Percentiles rank a stretch among this genome's conserved stretches.
These are phyloP conservation scores for Gasterosteus nipponicus DNA, from an alignment of 2,113 vertebrate species.

Conservation along the genomic window DNA sequence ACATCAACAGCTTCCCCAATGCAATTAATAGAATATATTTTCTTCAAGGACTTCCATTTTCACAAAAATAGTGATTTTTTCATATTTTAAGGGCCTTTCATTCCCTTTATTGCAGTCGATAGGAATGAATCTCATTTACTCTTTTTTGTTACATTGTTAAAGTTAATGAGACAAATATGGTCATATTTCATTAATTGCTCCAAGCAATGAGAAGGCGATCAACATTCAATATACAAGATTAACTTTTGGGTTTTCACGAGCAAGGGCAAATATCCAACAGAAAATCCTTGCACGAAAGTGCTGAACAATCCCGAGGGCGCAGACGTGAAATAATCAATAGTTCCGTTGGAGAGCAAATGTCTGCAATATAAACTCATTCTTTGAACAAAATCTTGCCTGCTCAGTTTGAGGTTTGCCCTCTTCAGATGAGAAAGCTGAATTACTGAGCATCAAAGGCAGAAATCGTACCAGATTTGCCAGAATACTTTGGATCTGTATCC, in stretches of 20 bases:
- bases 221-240: slow-evolving; percentile 19
- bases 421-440: slow-evolving; percentile 64
- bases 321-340: slow-evolving; percentile 61
- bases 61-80: slow-evolving; percentile 20
- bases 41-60: slow-evolving; percentile 36
- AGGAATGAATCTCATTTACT: slow-evolving; percentile 30
- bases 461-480: slow-evolving; percentile 60
- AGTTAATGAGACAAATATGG: slow-evolving; percentile 16
- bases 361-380: slow-evolving; percentile 58
- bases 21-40: slow-evolving; percentile 26
- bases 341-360: slow-evolving; percentile 47
- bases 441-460: slow-evolving; percentile 62
- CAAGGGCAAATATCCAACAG: slow-evolving; percentile 33
- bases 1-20: slow-evolving; percentile 23
- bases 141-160: slow-evolving; percentile 51
- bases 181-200: slow-evolving; percentile 12
- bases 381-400: slow-evolving; percentile 50
- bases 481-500: slow-evolving; percentile 63
- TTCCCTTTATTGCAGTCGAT: slow-evolving; percentile 26
- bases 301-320: slow-evolving; percentile 46
- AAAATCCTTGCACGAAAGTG: slow-evolving; percentile 31
- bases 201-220: slow-evolving; percentile 12
- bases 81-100: slow-evolving; percentile 26
- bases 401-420: slow-evolving; percentile 67
- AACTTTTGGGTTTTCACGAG: slow-evolving; percentile 23